Evolutionary conservation across 2,113 vertebrate genomes (phyloP), one percentile per base, ranked within the genome.

Genomic region (Aegithalos caudatus): DNA sequence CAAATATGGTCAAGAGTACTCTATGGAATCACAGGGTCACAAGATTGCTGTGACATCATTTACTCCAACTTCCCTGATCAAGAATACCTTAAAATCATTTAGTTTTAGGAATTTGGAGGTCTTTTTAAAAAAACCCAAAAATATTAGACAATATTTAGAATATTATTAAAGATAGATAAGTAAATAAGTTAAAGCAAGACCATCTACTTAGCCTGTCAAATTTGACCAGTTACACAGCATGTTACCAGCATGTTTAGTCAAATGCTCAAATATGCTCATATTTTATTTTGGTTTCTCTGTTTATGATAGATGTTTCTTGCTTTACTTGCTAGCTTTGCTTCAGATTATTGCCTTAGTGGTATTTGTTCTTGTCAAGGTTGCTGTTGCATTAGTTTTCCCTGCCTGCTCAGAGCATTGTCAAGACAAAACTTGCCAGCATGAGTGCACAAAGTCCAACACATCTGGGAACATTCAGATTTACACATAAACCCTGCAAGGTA

Each of bases 171-270:
- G 42, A 57, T 21, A 48, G 18, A 72, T 37, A 61, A 25, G 18
- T 25, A 21, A 33, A 40, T 24, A 50, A 33, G 4, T 7, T 60
- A 48, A 53, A 29, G 14, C 20, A 80, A 64, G 18, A 5, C 17
- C 5, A 8, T 10, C 11, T 67, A 16, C 25, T 22, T 37, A 23
- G 7, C 1, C n/a, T 54, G 7, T 69, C 4, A 58, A 42, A 51
- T 51, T 42, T 77, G 29, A 56, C 21, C 16, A 48, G 9, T 67
- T 65, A 16, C 40, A 60, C 9, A n/a, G 6, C 44, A 18, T 6
- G 0, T 33, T 50, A 33, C 15, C 31, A 47, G 37, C 15, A 38
- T 0, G 0, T 57, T 28, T 21, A 45, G 47, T 13, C 3, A 10
- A 79, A 11, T 58, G 13, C 4, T n/a, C 15, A 38, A 54, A 79